Evolutionary conservation across 64 coral and sea anemone genomes (phyloP), one percentile per base, ranked within the genome.

Genomic region (Montipora capricornis): DNA sequence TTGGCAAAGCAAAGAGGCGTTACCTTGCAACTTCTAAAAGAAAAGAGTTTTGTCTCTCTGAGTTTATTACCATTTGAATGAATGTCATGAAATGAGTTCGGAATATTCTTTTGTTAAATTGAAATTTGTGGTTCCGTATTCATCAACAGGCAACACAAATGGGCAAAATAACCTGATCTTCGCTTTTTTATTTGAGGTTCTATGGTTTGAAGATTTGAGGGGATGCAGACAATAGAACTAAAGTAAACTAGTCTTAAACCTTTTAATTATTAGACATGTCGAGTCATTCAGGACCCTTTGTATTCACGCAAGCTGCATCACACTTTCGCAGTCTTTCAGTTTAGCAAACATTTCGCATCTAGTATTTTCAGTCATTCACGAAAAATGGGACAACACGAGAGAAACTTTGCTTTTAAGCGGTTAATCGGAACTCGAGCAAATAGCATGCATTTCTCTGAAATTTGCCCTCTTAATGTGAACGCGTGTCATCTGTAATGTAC

Each of bases 171-270:
- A 64, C 3, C 14, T 64, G 50, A 86, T 73, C 10, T 16, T 86
- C 47, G 47, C 45, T 86, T 84, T 44, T 20, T 71, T 66, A 86
- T 46, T 86, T 71, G 66, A 13, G 66, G 64, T 86, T 9, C 8
- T 50, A 50, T 5, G 82, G 67, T 86, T 50, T 86, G 44, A 73
- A 71, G 62, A 67, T 68, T 83, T 81, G 81, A 68, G 58, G 81
- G 67, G 66, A 62, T 70, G 19, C 49, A 62, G 44, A 84, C 57
- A 83, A 83, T 26, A 84, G 60, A 49, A 6, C 8, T 13, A 71
- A 64, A 69, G 81, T 62, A 84, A 84, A 11, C 64, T 68, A 73
- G 20, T 70, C 62, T 8, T 46, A 64, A 86, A 20, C 47, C 82
- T 50, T 70, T 50, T 51, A 17, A 86, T 68, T 48, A n/a, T 16